Conservation (phyloP, 2,113 vertebrate species). For the Trochalopteron elliotii region DNA sequence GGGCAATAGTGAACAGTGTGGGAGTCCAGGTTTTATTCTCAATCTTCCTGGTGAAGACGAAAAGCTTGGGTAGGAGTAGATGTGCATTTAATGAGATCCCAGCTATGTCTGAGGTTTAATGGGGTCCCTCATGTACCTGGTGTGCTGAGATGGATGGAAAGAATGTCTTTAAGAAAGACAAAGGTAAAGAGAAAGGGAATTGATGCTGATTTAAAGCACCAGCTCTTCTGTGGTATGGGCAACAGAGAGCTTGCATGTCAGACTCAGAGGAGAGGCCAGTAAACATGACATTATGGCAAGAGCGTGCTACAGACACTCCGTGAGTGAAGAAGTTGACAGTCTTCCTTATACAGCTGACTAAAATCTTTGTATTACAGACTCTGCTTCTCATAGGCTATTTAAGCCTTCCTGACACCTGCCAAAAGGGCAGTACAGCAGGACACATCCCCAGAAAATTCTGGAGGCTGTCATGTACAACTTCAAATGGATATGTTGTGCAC, state of each 20-base stretch:
- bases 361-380: neutral
- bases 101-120: neutral
- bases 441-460: neutral
- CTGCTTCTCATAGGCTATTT: neutral
- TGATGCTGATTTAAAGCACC: neutral
- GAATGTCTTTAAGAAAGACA: neutral
- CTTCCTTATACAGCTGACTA: neutral
- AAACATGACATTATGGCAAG: neutral
- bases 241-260: neutral
- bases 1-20: neutral
- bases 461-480: neutral
- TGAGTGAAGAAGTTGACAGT: neutral
- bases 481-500: too few species aligned
- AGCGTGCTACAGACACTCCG: neutral
- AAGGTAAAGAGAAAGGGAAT: neutral
- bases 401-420: neutral
- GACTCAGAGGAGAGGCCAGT: neutral
- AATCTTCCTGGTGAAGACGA: neutral
- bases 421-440: neutral
- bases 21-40: neutral
- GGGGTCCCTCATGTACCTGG: rapidly evolving
- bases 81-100: neutral
- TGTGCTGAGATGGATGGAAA: neutral
- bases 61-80: neutral
- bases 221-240: neutral